Evolutionary conservation across 2,797 vertebrate genomes (phyloP), one percentile per base, ranked within the genome.

Genomic region (Hephaestus fuliginosus): DNA sequence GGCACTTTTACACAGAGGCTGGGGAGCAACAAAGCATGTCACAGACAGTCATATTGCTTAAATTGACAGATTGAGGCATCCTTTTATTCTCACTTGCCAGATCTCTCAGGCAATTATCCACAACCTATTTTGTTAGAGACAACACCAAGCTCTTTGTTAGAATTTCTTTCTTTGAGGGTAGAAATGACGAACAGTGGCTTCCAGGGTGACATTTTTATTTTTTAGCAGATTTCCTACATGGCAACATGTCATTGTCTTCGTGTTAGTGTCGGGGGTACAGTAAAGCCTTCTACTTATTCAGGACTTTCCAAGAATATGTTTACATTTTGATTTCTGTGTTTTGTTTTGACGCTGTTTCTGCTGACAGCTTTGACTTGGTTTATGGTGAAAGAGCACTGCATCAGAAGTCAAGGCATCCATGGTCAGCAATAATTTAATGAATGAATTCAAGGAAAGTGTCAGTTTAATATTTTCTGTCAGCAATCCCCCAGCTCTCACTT

Each of bases 101-200:
- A 72, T 83, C 70, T 86, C 76, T 70, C 64, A 67, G 70, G 78
- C 81, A 88, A 83, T 90, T 92, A 86, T 84, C 66, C 63, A 74
- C 57, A 58, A 75, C 67, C 69, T 41, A 30, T 71, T 64, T 71
- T 64, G 80, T 67, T 57, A 6, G 46, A 70, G 70, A 65, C 56
- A 81, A 64, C 70, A 76, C 56, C 51, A 73, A 48, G 51, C 66
- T 78, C 17, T 51, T 85, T 60, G 69, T 80, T 72, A 74, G 43
- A 68, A 36, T 72, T 4, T 6, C 13, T 72, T 71, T 74, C 49
- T 67, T 75, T 74, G 51, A 8, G 17, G 30, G 30, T 33, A 33
- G 17, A 68, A 57, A 75, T 55, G 20, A 62, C 82, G 69, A 84
- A 64, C 68, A 33, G 36, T 67, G 18, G 60, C 52, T 72, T 22